phyloP scores from a whole-genome alignment of 2,113 vertebrate genomes.

The human (Homo sapiens) region GRCh38 chr5:113936001-113936500 shows the following conservation, averaged over 20 bases:
- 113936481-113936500: neutral
- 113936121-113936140: neutral
- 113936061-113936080: neutral
- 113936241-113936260: neutral
- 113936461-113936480: neutral
- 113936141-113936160: neutral
- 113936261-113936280: neutral
- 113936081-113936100: neutral
- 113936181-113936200: neutral
- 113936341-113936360: neutral
- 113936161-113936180: neutral
- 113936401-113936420: neutral
- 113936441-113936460: neutral
- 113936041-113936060: neutral
- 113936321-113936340: neutral
- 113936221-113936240: neutral
- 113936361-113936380: neutral
- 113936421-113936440: neutral
- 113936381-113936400: neutral
- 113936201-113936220: neutral
- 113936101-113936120: neutral
- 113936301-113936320: neutral
- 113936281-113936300: neutral
- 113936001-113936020: neutral
- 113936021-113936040: neutral